Conservation (phyloP, 2,113 vertebrate genomes). For the Piaya cayana region DNA sequence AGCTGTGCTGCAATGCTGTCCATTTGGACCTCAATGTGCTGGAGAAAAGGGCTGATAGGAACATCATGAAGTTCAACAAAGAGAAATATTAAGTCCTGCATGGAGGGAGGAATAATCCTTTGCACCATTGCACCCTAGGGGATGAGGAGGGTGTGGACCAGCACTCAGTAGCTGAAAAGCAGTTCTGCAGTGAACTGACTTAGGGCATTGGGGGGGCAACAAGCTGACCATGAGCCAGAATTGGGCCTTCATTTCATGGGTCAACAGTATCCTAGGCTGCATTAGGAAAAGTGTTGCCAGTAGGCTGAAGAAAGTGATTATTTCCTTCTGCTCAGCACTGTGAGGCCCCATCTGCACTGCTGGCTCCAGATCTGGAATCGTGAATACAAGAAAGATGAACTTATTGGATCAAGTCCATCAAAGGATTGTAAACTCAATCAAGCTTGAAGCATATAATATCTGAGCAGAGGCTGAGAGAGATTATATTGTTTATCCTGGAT, state of each 20-base stretch:
- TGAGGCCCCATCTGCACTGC: not conserved
- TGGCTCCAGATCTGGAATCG: not conserved
- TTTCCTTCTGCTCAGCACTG: not conserved
- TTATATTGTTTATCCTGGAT: not conserved
- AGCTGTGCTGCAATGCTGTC: not conserved
- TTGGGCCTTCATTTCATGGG: not conserved
- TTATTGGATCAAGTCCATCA: not conserved
- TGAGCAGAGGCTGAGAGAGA: not conserved
- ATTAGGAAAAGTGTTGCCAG: not conserved
- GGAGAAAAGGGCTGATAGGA: not conserved
- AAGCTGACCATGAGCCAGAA: not conserved
- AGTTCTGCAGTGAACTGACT: not conserved
- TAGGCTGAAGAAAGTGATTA: not conserved
- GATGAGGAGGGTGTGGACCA: fast-evolving
- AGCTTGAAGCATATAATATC: not conserved
- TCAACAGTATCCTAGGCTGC: not conserved
- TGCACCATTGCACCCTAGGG: fast-evolving
- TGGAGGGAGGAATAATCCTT: not conserved
- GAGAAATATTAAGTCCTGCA: not conserved
- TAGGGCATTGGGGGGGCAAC: no score
- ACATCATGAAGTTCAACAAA: not conserved
- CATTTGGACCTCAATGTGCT: not conserved
- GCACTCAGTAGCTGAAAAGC: not conserved
- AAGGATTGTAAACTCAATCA: not conserved
- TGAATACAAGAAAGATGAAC: not conserved